Evolutionary conservation across 2,113 vertebrate species (phyloP).

Genomic region (Rhadina sibilatrix): DNA sequence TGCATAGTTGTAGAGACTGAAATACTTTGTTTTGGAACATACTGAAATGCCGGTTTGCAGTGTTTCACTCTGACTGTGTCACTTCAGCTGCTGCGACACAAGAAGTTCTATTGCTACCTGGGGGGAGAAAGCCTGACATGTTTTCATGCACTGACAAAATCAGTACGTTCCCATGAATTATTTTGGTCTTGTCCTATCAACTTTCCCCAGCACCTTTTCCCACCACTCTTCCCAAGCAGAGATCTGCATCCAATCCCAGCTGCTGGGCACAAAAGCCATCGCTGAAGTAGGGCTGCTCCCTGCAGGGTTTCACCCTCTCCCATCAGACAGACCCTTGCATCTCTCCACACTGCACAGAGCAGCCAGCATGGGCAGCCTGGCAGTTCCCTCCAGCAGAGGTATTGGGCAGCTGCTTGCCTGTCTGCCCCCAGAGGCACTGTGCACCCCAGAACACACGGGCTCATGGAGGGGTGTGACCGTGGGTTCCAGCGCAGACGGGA

Average conservation of each 20-base stretch:
- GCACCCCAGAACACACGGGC: accelerated
- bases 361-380: background rate
- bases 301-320: background rate
- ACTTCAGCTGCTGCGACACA: accelerated
- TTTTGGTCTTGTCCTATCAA: background rate
- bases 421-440: accelerated
- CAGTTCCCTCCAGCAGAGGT: background rate
- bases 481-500: accelerated
- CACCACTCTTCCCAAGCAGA: background rate
- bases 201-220: background rate
- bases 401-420: background rate
- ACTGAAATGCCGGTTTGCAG: background rate
- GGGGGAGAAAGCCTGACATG: background rate
- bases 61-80: background rate
- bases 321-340: background rate
- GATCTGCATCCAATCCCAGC: background rate
- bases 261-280: background rate
- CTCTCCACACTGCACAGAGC: background rate
- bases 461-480: background rate
- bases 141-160: background rate
- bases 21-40: slow-evolving; percentile 3
- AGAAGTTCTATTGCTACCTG: background rate
- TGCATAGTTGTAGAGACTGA: background rate
- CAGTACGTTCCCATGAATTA: background rate
- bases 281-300: background rate